Evolutionary conservation across 2,888 invertebrate species (phyloP).

Genomic region (Trissoscelio sp.): DNA sequence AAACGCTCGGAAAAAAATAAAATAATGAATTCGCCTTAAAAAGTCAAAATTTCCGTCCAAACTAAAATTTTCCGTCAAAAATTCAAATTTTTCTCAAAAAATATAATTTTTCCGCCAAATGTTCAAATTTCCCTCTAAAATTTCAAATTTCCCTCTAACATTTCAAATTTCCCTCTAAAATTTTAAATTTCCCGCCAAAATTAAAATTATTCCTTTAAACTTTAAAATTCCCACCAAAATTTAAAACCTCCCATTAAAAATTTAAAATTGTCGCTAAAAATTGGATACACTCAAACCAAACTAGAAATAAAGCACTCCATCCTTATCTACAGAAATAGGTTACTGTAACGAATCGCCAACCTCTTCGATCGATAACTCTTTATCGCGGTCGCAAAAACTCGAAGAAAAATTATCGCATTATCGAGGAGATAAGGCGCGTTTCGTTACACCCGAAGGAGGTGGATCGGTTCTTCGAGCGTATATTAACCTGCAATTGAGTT

Average conservation of each 20-base stretch:
- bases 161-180: neutral
- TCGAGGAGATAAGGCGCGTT: slow-evolving; percentile 40
- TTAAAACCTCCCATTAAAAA: neutral
- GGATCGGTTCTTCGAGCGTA: slow-evolving; percentile 6
- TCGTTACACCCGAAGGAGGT: slow-evolving; percentile 19
- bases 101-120: too few species aligned
- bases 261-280: too few species aligned
- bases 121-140: too few species aligned
- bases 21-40: too few species aligned
- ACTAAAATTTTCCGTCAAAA: too few species aligned
- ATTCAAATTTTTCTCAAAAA: too few species aligned
- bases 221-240: neutral
- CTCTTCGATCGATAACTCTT: slow-evolving; percentile 45
- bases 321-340: slow-evolving; percentile 33
- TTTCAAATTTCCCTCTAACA: neutral
- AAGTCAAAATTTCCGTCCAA: too few species aligned
- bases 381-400: slow-evolving; percentile 17
- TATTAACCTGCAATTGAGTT: slow-evolving; percentile 51
- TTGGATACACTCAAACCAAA: too few species aligned
- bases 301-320: too few species aligned
- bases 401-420: slow-evolving; percentile 51
- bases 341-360: slow-evolving; percentile 20
- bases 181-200: too few species aligned
- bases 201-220: too few species aligned
- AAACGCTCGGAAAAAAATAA: too few species aligned